Evolutionary conservation across 2,797 vertebrate species (phyloP).

Genomic region (Enteromius afrohamiltoni): DNA sequence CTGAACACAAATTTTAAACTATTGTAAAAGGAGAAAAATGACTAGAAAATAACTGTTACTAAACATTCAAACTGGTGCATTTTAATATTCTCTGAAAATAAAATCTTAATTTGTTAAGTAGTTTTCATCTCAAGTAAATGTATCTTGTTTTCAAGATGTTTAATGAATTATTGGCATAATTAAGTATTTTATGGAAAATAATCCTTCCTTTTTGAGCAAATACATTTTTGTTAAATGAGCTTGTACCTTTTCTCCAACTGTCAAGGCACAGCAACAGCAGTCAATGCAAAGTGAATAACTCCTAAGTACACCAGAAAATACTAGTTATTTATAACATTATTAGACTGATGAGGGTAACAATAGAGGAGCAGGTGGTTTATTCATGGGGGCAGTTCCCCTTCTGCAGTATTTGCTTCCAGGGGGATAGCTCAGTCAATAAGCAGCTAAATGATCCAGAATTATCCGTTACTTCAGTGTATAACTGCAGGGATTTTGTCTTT

Average conservation of each 20-base stretch:
- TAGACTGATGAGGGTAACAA: constrained; percentile 52
- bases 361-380: constrained; percentile 55
- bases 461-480: constrained; percentile 31
- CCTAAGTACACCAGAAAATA: constrained; percentile 61
- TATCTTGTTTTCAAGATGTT: neutral
- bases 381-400: constrained; percentile 50
- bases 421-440: constrained; percentile 23
- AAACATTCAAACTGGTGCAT: neutral
- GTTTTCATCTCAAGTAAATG: neutral
- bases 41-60: neutral
- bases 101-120: neutral
- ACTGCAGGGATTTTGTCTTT: constrained; percentile 27
- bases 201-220: neutral
- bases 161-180: neutral
- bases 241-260: neutral
- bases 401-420: constrained; percentile 37
- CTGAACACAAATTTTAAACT: neutral
- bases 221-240: constrained; percentile 30
- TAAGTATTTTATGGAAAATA: neutral
- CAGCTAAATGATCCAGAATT: constrained; percentile 45
- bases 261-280: constrained; percentile 20
- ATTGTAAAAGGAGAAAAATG: neutral
- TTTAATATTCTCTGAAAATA: neutral
- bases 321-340: constrained; percentile 48
- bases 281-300: constrained; percentile 47